phyloP scores from a whole-genome alignment of 2,888 invertebrate genomes.

The Junonia oenone region DNA sequence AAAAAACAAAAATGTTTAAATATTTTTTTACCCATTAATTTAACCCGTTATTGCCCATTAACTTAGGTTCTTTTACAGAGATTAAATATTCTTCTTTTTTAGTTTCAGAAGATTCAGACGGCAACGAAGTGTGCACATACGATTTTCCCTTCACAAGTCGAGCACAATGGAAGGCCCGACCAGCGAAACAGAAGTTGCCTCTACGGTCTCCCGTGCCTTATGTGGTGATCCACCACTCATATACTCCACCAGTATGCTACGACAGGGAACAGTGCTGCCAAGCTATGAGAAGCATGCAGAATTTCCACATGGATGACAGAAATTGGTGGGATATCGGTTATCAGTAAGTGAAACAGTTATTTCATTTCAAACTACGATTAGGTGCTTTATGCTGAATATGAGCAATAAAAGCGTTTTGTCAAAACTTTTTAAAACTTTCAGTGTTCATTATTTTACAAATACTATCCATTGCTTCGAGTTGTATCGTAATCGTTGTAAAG shows the following conservation, averaged over 20 bases:
- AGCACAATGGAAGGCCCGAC: conserved; percentile 81
- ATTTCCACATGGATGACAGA: conserved; percentile 75
- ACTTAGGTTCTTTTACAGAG: no score
- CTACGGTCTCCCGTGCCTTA: conserved; percentile 81
- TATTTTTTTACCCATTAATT: no score
- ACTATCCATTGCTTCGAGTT: no score
- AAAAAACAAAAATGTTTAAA: no score
- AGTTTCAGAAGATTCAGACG: conserved; percentile 22
- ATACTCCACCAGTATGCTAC: conserved; percentile 78
- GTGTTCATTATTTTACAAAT: no score
- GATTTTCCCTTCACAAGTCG: conserved; percentile 61
- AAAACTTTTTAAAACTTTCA: no score
- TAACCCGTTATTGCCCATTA: no score
- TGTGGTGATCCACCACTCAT: conserved; percentile 86
- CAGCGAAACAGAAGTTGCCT: conserved; percentile 59
- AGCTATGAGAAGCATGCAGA: conserved; percentile 83
- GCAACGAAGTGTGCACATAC: conserved; percentile 51
- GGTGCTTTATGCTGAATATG: no score
- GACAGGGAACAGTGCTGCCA: conserved; percentile 62
- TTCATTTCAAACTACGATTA: no score
- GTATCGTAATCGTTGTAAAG: no score
- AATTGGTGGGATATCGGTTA: conserved; percentile 83
- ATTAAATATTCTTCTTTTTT: no score
- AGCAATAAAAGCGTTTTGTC: no score
- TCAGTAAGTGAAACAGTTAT: conserved; percentile 49